These are phyloP conservation scores for Lasius fuliginosus DNA, from an alignment of 2,888 invertebrate species.

Conservation along the genomic window DNA sequence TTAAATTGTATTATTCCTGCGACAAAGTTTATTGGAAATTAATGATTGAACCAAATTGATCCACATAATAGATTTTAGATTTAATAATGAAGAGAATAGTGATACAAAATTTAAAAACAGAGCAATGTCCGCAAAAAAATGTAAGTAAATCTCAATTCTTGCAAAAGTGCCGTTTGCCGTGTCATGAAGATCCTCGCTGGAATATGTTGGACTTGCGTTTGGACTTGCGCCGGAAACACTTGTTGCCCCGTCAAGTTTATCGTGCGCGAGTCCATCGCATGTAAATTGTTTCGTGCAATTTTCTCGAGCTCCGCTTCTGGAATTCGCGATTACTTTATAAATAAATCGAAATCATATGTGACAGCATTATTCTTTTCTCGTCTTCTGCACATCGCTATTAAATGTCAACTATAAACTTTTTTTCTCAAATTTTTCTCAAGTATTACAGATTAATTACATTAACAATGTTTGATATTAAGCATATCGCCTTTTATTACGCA, in stretches of 20 bases:
- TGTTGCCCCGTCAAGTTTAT: slow-evolving; percentile 71
- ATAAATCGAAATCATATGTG: slow-evolving; percentile 53
- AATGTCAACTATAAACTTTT: background rate
- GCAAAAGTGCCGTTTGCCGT: background rate
- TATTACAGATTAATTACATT: background rate
- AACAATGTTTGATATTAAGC: background rate
- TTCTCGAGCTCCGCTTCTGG: slow-evolving; percentile 54
- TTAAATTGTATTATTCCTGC: background rate
- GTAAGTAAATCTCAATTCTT: background rate
- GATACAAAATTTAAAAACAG: background rate
- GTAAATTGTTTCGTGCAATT: slow-evolving; percentile 70
- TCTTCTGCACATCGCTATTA: background rate
- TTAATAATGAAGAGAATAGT: background rate
- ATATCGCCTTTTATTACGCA: background rate
- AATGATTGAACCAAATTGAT: background rate
- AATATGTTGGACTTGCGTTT: slow-evolving; percentile 28
- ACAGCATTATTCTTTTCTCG: background rate
- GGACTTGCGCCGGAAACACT: slow-evolving; percentile 66
- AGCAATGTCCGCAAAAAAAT: background rate
- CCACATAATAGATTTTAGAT: background rate
- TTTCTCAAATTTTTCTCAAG: background rate
- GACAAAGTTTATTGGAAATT: slow-evolving; percentile 3
- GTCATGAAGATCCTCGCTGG: background rate
- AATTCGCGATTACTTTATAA: slow-evolving; percentile 53
- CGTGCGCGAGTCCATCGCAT: slow-evolving; percentile 74